Evolutionary conservation across 92 coral and sea anemone species (phyloP).

Genomic region (Paramuricea clavata): DNA sequence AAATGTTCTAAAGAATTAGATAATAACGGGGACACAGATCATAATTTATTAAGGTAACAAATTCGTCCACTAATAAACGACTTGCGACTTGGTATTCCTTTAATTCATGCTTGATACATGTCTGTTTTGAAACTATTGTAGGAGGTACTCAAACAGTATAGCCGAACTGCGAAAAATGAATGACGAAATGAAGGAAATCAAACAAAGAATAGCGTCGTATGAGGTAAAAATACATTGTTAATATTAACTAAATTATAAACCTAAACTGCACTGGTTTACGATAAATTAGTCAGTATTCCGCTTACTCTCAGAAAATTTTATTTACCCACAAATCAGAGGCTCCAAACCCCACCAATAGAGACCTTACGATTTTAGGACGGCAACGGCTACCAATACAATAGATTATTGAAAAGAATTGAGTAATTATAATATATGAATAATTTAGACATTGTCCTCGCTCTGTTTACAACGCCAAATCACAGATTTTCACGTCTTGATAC

Average conservation of each 20-base stretch:
- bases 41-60: constrained; percentile 31
- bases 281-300: not conserved
- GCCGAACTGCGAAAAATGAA: constrained; percentile 28
- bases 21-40: not conserved
- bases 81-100: not conserved
- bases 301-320: no score
- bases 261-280: not conserved
- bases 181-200: constrained; percentile 36
- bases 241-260: not conserved
- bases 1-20: constrained; percentile 31
- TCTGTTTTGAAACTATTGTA: not conserved
- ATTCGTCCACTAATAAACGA: not conserved
- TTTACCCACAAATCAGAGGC: no score
- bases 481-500: no score
- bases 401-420: no score
- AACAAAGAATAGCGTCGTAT: constrained; percentile 33
- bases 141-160: constrained; percentile 9
- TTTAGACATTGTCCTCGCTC: no score
- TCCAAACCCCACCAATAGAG: no score
- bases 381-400: no score
- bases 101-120: no score
- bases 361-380: no score
- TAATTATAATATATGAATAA: no score
- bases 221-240: constrained; percentile 7
- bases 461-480: no score